Conservation (phyloP, 2,888 invertebrate genomes). For the Thereva unica region DNA sequence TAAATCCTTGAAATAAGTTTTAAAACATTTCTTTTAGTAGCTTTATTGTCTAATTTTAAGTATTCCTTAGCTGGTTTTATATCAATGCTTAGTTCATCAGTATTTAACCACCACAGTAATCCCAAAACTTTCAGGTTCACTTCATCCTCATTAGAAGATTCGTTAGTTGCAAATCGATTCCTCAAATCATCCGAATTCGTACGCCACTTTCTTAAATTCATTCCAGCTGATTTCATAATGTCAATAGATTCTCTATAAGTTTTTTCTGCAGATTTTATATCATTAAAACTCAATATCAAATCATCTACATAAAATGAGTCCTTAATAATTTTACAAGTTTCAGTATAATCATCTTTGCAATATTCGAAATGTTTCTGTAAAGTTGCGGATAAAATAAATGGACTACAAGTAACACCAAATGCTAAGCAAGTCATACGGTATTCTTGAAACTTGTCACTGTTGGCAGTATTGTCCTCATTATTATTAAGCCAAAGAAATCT, state of each 20-base stretch:
- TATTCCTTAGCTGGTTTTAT: constrained; percentile 2
- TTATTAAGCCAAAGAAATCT: constrained; percentile 2
- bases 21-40: constrained; percentile 15
- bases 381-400: constrained; percentile 1
- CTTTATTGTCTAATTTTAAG: not conserved
- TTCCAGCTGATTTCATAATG: constrained; percentile 2
- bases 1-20: constrained; percentile 11
- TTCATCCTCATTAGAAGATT: not conserved
- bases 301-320: constrained; percentile 17
- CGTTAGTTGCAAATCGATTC: not conserved
- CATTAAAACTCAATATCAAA: constrained; percentile 9
- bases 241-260: constrained; percentile 5
- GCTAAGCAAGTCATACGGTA: no score
- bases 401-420: constrained; percentile 2
- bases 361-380: not conserved
- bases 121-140: constrained; percentile 8
- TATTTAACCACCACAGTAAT: not conserved
- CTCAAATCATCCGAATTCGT: no score
- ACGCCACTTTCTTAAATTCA: constrained; percentile 13
- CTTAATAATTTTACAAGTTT: not conserved
- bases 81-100: constrained; percentile 6
- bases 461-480: no score
- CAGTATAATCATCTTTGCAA: not conserved
- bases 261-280: not conserved
- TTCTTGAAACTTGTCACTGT: not conserved